phyloP scores from a whole-genome alignment of 2,113 vertebrate genomes.

The Osmerus mordax region DNA sequence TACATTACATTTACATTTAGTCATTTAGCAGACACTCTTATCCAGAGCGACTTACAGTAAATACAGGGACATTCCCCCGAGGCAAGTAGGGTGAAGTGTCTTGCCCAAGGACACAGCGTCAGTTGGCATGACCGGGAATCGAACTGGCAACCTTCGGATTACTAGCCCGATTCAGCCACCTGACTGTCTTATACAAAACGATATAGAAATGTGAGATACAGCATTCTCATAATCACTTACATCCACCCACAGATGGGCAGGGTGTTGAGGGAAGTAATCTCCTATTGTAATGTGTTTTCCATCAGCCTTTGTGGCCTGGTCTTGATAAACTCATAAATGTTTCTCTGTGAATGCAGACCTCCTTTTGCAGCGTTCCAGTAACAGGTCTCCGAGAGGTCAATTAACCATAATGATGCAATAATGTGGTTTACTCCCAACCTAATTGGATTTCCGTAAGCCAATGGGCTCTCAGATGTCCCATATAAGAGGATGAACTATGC shows the following conservation, averaged over 20 bases:
- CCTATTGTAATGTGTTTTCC: conserved; percentile 10
- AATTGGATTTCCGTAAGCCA: conserved; percentile 68
- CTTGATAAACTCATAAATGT: conserved; percentile 61
- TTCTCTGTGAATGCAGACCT: conserved; percentile 63
- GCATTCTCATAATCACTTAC: neutral
- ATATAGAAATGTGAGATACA: neutral
- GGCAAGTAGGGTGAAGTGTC: too few species aligned
- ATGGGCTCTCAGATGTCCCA: conserved; percentile 62
- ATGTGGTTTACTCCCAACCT: conserved; percentile 67
- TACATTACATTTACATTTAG: too few species aligned
- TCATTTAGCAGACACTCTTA: too few species aligned
- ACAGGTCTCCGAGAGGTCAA: conserved; percentile 75
- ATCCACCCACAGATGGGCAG: conserved; percentile 1
- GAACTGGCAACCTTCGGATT: too few species aligned
- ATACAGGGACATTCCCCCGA: too few species aligned
- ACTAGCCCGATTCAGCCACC: too few species aligned
- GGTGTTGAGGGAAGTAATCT: neutral
- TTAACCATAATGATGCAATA: conserved; percentile 73
- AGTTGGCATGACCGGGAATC: too few species aligned
- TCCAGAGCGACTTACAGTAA: too few species aligned
- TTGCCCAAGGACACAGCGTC: too few species aligned
- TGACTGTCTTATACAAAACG: too few species aligned
- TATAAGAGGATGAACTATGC: conserved; percentile 58
- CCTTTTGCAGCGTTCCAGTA: conserved; percentile 68
- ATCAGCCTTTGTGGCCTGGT: conserved; percentile 47